phyloP scores from a whole-genome alignment of 2,888 invertebrate genomes.

The Alentia gelatinosa region DNA sequence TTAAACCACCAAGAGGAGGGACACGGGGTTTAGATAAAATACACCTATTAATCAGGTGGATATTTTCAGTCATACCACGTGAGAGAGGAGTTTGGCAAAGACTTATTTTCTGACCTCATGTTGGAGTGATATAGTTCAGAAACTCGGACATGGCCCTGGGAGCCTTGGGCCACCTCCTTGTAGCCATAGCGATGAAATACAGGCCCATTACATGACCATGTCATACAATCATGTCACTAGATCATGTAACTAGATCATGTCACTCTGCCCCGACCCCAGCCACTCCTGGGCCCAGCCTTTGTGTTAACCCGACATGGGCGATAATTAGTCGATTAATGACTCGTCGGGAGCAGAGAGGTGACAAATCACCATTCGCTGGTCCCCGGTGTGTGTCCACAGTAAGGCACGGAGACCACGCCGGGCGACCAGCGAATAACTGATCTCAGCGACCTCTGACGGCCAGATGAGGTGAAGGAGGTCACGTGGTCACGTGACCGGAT shows the following conservation, averaged over 20 bases:
- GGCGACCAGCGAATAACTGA: constrained; percentile 5
- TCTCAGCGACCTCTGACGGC: not conserved
- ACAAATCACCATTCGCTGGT: not conserved
- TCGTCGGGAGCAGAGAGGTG: not conserved
- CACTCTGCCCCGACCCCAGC: not conserved
- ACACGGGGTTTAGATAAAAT: no score
- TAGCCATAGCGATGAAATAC: no score
- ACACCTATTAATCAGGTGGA: no score
- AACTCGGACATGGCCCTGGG: not conserved
- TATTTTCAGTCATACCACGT: no score
- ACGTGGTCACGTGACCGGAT: not conserved
- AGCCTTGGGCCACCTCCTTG: not conserved
- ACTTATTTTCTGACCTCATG: no score
- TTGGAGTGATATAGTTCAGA: no score
- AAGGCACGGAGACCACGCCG: not conserved
- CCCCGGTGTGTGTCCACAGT: not conserved
- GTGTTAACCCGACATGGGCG: not conserved
- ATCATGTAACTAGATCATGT: not conserved
- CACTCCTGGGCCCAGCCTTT: not conserved
- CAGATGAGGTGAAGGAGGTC: not conserved
- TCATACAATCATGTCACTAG: not conserved
- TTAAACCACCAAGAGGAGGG: no score
- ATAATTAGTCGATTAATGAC: not conserved
- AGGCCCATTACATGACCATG: not conserved
- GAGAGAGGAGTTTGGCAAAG: no score